Conservation (phyloP, 2,888 invertebrate genomes). For the Harpagoxenus sublaevis region DNA sequence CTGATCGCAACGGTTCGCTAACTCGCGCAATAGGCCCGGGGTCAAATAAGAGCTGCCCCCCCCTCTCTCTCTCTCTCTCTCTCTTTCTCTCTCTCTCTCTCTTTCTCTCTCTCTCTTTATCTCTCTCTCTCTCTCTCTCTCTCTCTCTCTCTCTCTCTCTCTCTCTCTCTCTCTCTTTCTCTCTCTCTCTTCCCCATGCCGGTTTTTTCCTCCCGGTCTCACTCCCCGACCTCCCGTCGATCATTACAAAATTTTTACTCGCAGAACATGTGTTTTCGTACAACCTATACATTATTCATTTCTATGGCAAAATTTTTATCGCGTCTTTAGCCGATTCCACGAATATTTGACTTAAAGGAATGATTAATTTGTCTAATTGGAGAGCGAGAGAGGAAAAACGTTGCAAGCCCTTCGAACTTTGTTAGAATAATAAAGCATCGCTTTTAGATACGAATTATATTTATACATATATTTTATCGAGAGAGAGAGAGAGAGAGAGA, state of each 20-base stretch:
- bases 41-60: conserved; percentile 84
- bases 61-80: conserved; percentile 72
- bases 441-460: not conserved
- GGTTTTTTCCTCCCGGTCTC: conserved; percentile 39
- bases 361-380: conserved; percentile 50
- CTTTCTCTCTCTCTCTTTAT: too few species aligned
- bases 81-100: conserved; percentile 64
- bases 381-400: conserved; percentile 43
- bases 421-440: not conserved
- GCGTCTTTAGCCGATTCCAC: conserved; percentile 37
- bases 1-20: conserved; percentile 83
- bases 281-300: conserved; percentile 21
- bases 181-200: conserved; percentile 45
- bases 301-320: conserved; percentile 47
- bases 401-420: not conserved
- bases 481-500: too few species aligned
- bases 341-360: conserved; percentile 64
- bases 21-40: conserved; percentile 84
- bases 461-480: too few species aligned
- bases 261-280: conserved; percentile 25
- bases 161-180: conserved; percentile 64
- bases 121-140: conserved; percentile 73
- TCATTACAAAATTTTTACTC: conserved; percentile 14
- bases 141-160: conserved; percentile 70
- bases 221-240: not conserved